These are phyloP conservation scores for Lottia gigantea DNA, from an alignment of 2,888 invertebrate genomes.

Conservation along the genomic window DNA sequence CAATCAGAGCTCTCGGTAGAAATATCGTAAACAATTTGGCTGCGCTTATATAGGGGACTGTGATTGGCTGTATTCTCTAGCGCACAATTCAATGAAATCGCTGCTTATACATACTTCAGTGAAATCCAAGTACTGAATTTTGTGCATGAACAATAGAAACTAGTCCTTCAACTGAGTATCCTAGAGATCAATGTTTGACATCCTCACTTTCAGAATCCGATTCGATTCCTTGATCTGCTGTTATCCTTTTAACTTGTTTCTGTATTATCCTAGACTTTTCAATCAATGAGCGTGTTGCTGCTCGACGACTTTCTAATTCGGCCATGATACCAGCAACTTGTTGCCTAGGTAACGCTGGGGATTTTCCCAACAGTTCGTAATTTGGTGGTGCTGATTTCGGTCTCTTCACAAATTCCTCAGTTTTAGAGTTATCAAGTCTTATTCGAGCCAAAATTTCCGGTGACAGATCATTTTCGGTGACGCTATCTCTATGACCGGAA, in stretches of 20 bases:
- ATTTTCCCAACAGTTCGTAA: conserved; percentile 24
- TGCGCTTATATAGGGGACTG: no score
- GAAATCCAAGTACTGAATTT: no score
- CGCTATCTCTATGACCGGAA: neutral
- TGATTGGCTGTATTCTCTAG: no score
- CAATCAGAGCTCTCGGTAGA: no score
- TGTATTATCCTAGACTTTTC: conserved; percentile 27
- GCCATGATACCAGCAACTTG: conserved; percentile 33
- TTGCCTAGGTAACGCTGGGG: conserved; percentile 26
- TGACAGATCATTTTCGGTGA: neutral
- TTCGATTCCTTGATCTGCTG: neutral
- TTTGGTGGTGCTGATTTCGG: conserved; percentile 31
- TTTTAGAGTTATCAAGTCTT: neutral
- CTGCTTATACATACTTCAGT: no score
- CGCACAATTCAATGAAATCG: no score
- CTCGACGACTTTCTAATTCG: conserved; percentile 28
- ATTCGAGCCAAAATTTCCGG: neutral
- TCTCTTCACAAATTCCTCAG: neutral
- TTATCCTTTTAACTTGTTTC: conserved; percentile 21
- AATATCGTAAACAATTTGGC: no score
- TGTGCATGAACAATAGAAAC: no score
- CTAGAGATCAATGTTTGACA: neutral
- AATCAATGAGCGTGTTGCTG: conserved; percentile 25
- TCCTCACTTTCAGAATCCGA: neutral
- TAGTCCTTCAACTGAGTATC: no score